These are phyloP conservation scores for Festucalex cinctus DNA, from an alignment of 2,113 vertebrate genomes.

Conservation along the genomic window DNA sequence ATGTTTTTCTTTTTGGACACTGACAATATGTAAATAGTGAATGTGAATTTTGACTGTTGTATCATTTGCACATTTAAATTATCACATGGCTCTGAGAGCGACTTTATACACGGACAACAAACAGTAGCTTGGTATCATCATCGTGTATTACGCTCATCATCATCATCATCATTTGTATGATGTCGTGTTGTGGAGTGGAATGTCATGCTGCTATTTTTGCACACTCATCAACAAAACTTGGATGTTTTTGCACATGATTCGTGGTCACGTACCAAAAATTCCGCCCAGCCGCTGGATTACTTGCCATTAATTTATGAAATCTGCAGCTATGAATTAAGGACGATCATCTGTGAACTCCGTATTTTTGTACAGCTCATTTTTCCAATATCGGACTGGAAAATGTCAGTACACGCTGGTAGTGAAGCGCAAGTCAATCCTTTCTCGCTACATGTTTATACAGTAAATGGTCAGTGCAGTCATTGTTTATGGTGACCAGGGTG, in stretches of 20 bases:
- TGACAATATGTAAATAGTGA: constrained; percentile 34
- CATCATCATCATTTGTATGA: constrained; percentile 31
- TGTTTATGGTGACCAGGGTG: constrained; percentile 57
- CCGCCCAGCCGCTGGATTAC: constrained; percentile 30
- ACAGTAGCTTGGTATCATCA: constrained; percentile 20
- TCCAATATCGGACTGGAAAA: constrained; percentile 26
- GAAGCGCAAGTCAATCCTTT: constrained; percentile 38
- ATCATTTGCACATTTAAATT: constrained; percentile 37
- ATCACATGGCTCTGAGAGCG: constrained; percentile 34
- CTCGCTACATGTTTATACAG: constrained; percentile 40
- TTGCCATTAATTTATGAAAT: constrained; percentile 26
- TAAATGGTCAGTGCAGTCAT: constrained; percentile 43
- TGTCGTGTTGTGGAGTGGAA: constrained; percentile 51
- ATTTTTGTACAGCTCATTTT: constrained; percentile 53
- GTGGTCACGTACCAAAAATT: constrained; percentile 36
- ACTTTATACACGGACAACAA: constrained; percentile 14
- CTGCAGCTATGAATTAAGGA: constrained; percentile 34
- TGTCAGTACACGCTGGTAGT: constrained; percentile 45
- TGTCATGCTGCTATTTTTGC: constrained; percentile 66
- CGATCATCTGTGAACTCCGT: constrained; percentile 30
- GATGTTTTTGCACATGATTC: constrained; percentile 56
- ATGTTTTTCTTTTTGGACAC: not conserved
- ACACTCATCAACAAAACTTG: constrained; percentile 61
- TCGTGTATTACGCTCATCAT: constrained; percentile 24
- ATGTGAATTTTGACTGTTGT: constrained; percentile 4